Evolutionary conservation across 1,140 invertebrate species (phyloP), one percentile per base, ranked within the genome.

Genomic region (Brachionus rubens): DNA sequence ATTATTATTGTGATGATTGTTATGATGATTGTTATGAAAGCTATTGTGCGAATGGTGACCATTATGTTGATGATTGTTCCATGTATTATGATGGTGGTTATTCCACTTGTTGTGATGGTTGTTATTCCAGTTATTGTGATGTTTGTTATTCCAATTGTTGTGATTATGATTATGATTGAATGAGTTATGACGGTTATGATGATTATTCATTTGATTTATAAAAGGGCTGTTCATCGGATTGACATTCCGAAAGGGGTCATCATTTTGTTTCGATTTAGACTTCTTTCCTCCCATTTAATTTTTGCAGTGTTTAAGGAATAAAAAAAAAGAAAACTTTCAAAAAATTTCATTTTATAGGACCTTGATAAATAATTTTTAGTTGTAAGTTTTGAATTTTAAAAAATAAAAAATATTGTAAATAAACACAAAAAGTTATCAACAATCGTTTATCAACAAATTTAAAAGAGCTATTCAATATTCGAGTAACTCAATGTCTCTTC

Each of bases 271-370:
- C 21, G 54, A 21, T 36, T 59, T 59, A 7, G 54, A 59, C 19
- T 59, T 59, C 36, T 19, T 59, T 59, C 54, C 54, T 12, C 54
- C 54, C 54, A 59, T 59, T 36, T 36, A 36, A 36, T 36, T 36
- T 36, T 3, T 36, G 3, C 9, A 36, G 33, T 5, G 9, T 36
- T 36, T 9, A 36, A 36, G 9, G 9, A 5, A 36, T 3, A 36
- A 36, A 36, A 9, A 36, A 5, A 36, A 5, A 36, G 9, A 36
- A 9, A 36, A 5, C 4, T 5, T 36, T 36, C 9, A 36, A 36
- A 36, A 36, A n/a, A n/a, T n/a, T n/a, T n/a, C n/a, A n/a, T n/a
- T n/a, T n/a, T n/a, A n/a, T n/a, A n/a, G n/a, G n/a, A n/a, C n/a
- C n/a, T n/a, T n/a, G n/a, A n/a, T n/a, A n/a, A n/a, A n/a, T n/a